phyloP scores from a whole-genome alignment of 2,113 vertebrate species.

The Stigmatopora nigra region DNA sequence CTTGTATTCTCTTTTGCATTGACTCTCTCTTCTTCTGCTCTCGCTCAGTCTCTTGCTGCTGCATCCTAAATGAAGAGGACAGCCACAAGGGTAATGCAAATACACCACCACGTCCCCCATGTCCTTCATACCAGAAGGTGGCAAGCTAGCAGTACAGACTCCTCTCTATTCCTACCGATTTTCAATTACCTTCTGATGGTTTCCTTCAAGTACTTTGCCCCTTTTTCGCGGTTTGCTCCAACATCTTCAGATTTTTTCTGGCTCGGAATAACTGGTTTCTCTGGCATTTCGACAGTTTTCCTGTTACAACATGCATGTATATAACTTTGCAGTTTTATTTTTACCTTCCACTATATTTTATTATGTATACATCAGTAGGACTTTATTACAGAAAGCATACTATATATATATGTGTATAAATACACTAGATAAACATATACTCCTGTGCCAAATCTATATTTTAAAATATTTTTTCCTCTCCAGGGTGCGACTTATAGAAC shows the following conservation, averaged over 20 bases:
- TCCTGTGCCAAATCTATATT: too few species aligned
- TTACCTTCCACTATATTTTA: too few species aligned
- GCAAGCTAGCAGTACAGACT: neutral
- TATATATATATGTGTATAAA: too few species aligned
- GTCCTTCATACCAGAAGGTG: neutral
- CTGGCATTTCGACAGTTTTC: constrained; percentile 48
- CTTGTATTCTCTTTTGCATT: constrained; percentile 74
- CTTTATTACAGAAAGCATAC: too few species aligned
- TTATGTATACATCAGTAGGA: neutral
- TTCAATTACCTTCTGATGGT: constrained; percentile 74
- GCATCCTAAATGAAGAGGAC: constrained; percentile 65
- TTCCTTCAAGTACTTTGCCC: constrained; percentile 74
- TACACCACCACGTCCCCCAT: neutral
- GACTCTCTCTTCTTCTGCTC: constrained; percentile 63
- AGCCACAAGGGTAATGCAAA: constrained; percentile 5
- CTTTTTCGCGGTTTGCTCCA: constrained; percentile 58
- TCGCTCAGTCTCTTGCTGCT: constrained; percentile 63
- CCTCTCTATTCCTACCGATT: too few species aligned
- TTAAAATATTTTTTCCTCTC: too few species aligned
- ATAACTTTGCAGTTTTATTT: neutral
- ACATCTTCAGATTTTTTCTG: constrained; percentile 65
- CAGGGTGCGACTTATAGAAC: too few species aligned
- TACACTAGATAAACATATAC: too few species aligned
- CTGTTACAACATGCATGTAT: constrained; percentile 53
- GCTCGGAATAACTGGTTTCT: constrained; percentile 47